A percentile compares a stretch with the other conserved stretches of the same genome.
phyloP scores from a whole-genome alignment of 1,140 invertebrate species.

The Steinernema khuongi region DNA sequence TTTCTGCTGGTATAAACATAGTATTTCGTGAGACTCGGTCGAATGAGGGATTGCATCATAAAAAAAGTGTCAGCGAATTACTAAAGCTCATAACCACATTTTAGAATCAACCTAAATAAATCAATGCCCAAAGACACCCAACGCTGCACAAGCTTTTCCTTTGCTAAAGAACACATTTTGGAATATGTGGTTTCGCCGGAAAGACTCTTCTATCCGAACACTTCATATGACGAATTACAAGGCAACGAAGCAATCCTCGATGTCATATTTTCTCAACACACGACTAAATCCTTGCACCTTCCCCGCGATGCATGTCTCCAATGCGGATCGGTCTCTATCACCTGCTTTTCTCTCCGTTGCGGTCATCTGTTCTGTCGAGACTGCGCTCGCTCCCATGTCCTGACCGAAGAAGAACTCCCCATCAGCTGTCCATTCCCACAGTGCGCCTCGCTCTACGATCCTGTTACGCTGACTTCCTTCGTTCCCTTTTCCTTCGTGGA shows the following conservation, averaged over 20 bases:
- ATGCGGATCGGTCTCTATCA: not conserved
- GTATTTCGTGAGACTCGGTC: too few species aligned
- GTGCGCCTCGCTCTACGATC: not conserved
- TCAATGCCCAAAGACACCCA: not conserved
- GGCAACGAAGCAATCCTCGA: not conserved
- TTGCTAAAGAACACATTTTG: not conserved
- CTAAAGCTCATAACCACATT: too few species aligned
- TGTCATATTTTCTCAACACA: not conserved
- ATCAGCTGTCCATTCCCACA: not conserved
- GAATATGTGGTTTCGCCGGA: not conserved
- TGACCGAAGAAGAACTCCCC: not conserved
- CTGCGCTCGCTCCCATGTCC: not conserved
- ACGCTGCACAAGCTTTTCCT: not conserved
- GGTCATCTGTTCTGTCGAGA: conserved; percentile 1
- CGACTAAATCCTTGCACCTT: not conserved
- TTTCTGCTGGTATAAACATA: not conserved
- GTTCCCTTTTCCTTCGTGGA: not conserved
- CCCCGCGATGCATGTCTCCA: not conserved
- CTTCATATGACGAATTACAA: not conserved
- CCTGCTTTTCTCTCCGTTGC: not conserved
- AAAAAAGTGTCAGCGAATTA: too few species aligned
- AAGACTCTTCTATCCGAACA: not conserved
- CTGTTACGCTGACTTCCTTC: not conserved
- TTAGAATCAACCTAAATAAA: not conserved
- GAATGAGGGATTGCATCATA: too few species aligned